Conservation (phyloP, 1,140 invertebrate genomes). For the Drosophila erecta region DNA sequence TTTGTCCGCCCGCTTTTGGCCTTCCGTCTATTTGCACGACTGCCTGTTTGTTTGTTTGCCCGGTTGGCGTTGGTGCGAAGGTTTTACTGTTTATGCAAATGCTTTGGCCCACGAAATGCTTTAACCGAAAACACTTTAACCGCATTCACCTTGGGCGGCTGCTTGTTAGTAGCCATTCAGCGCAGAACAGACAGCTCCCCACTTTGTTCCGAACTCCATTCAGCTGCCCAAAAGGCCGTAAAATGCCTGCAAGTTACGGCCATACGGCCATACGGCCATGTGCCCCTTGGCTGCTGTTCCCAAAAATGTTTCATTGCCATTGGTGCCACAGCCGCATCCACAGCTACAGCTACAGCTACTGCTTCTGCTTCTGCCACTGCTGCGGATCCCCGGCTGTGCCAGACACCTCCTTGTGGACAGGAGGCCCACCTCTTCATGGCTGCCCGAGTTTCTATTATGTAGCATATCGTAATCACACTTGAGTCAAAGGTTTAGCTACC, state of each 20-base stretch:
- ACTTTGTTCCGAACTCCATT: conserved; percentile 12
- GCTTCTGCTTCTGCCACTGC: no score
- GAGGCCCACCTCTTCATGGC: conserved; percentile 43
- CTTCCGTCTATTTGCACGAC: conserved; percentile 13
- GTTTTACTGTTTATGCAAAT: conserved; percentile 74
- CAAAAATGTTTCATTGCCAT: conserved; percentile 79
- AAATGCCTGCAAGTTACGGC: conserved; percentile 80
- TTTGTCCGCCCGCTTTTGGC: conserved; percentile 7
- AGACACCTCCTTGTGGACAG: conserved; percentile 32
- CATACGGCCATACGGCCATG: conserved; percentile 2
- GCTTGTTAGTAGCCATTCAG: conserved; percentile 80
- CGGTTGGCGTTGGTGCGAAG: conserved; percentile 47
- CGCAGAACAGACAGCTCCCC: conserved; percentile 49
- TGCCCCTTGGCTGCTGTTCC: conserved; percentile 65
- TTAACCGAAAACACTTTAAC: conserved; percentile 82
- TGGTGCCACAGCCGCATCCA: conserved; percentile 10
- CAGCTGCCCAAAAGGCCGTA: conserved; percentile 72
- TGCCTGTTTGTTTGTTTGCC: conserved; percentile 10
- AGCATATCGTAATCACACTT: conserved; percentile 73
- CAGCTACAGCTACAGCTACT: neutral
- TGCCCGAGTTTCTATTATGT: conserved; percentile 70
- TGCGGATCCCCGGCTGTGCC: conserved; percentile 16
- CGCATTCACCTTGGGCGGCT: conserved; percentile 77
- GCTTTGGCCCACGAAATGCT: conserved; percentile 63
- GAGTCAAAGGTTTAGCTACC: conserved; percentile 74